phyloP scores from a whole-genome alignment of 2,113 vertebrate genomes.

The Indicator indicator region DNA sequence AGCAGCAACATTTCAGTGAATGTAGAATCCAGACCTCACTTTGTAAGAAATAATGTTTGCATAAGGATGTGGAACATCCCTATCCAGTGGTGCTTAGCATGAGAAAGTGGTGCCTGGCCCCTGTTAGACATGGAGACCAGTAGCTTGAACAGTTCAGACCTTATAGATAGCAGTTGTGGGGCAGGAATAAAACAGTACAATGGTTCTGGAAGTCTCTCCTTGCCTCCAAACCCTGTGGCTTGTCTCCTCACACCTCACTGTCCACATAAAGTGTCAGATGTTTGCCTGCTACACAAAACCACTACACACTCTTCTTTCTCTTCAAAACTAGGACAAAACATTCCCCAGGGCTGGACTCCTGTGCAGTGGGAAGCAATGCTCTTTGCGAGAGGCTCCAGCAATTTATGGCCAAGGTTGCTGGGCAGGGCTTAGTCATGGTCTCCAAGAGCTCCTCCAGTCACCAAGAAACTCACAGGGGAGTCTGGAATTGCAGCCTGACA shows the following conservation, averaged over 20 bases:
- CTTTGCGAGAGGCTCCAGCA: background rate
- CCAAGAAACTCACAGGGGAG: background rate
- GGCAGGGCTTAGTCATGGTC: background rate
- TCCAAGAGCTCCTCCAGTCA: rapidly evolving
- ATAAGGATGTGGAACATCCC: background rate
- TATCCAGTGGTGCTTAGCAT: background rate
- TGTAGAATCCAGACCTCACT: background rate
- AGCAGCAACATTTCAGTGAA: background rate
- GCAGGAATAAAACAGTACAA: background rate
- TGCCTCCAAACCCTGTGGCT: background rate
- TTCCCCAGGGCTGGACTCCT: background rate
- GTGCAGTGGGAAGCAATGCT: background rate
- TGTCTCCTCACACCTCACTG: background rate
- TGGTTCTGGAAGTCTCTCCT: background rate
- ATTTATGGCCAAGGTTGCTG: background rate
- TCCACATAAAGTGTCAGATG: background rate
- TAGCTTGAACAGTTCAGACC: background rate
- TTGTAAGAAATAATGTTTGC: background rate
- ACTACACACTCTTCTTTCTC: background rate
- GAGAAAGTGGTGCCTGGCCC: background rate
- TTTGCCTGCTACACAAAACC: background rate
- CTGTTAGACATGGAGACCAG: background rate
- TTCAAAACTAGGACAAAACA: background rate
- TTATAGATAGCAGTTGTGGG: background rate
- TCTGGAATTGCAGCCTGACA: background rate